phyloP scores from a whole-genome alignment of 2,797 vertebrate species.

The Takifugu rubripes region DNA sequence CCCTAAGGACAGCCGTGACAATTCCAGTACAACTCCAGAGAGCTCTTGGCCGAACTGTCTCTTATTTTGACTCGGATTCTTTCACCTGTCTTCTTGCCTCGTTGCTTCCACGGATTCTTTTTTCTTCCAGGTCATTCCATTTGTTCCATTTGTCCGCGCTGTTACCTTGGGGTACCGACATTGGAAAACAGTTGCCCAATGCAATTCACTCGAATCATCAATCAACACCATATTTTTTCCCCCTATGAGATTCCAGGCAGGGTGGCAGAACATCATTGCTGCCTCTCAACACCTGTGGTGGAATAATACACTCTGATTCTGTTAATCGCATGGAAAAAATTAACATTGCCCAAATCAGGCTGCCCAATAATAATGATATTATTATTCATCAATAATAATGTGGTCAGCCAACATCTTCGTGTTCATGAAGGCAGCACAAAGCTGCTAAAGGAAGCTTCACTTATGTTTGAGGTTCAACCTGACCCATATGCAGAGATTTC shows the following conservation, averaged over 20 bases:
- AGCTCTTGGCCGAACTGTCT: too few species aligned
- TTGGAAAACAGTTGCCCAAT: not conserved
- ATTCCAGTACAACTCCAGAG: too few species aligned
- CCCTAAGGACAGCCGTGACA: too few species aligned
- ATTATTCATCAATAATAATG: not conserved
- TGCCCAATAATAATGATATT: not conserved
- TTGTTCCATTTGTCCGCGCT: not conserved
- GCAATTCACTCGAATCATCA: not conserved
- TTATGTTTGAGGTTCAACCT: conserved; percentile 29
- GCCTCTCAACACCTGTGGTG: not conserved
- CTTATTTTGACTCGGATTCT: too few species aligned
- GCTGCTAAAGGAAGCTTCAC: conserved; percentile 44
- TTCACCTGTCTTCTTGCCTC: too few species aligned
- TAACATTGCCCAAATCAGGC: too few species aligned
- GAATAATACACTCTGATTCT: not conserved
- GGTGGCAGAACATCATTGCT: not conserved
- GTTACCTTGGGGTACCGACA: not conserved
- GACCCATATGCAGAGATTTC: conserved; percentile 34
- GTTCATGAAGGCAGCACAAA: conserved; percentile 38
- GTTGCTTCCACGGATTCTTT: too few species aligned
- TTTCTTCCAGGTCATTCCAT: not conserved
- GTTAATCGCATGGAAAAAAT: not conserved
- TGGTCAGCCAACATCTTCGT: conserved; percentile 47
- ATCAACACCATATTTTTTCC: not conserved
- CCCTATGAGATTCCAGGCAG: too few species aligned